A percentile compares a stretch with the other conserved stretches of the same genome.
Evolutionary conservation across 2,113 vertebrate genomes (phyloP).

Genomic region (Myotis lucifugus): DNA sequence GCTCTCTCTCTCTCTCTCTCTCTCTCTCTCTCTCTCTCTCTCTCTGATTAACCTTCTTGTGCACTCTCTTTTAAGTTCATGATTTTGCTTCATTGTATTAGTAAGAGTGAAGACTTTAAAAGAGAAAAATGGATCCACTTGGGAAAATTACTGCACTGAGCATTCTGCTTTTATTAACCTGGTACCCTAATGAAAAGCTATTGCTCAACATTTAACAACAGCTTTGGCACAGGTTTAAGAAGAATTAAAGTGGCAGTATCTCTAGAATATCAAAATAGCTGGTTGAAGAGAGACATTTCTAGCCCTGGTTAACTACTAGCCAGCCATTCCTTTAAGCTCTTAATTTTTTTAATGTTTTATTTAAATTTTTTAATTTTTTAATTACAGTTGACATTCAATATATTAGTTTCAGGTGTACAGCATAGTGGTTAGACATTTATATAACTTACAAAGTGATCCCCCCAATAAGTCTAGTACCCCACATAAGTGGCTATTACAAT

Average conservation of each 20-base stretch:
- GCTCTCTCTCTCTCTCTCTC: background rate
- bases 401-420: background rate
- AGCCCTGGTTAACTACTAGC: background rate
- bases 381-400: background rate
- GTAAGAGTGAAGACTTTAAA: background rate
- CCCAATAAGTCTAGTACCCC: background rate
- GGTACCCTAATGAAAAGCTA: background rate
- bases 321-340: background rate
- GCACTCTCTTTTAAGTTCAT: background rate
- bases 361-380: background rate
- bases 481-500: background rate
- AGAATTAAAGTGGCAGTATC: background rate
- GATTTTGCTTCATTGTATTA: background rate
- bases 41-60: background rate
- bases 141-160: background rate
- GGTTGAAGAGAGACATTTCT: background rate
- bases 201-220: background rate
- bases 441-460: background rate
- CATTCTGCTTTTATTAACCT: conserved; percentile 31
- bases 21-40: background rate
- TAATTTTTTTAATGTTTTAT: background rate
- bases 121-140: background rate
- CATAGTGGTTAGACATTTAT: background rate
- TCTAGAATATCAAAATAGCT: background rate
- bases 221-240: background rate